Evolutionary conservation across 2,113 vertebrate species (phyloP), one percentile per base, ranked within the genome.

Genomic region (Sula dactylatra): DNA sequence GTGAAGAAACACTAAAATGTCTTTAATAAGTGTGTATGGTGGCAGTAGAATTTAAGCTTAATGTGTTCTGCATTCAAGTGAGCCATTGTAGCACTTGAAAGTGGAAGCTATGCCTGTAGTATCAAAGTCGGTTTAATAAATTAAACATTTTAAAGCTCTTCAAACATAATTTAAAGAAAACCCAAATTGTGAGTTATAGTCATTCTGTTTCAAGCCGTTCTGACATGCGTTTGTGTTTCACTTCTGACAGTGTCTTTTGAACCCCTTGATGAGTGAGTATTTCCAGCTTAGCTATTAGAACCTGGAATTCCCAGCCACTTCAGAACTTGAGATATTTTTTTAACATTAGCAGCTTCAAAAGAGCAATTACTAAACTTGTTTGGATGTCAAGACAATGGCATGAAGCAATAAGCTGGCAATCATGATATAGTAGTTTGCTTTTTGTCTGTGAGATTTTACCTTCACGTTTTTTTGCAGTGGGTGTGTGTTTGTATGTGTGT

Each of bases 191-290:
- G 50, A 72, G 58, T 85, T 94, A 45, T 1, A 97, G 93, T 87
- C 16, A 40, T 95, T 82, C 87, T 96, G 70, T 95, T 97, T 96
- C 89, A 95, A 93, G 96, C 94, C 7, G 2, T 91, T 91, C 70
- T 93, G 86, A 89, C 86, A 61, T 89, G 86, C 11, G 29, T 89
- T 94, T 95, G 42, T 87, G 78, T 96, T 94, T 94, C 62, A 94
- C 47, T 94, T 94, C 88, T 93, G 87, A 82, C 89, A 90, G 61
- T 85, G 78, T 89, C 93, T 95, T 95, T 97, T 97, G 97, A 97
- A 96, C 84, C 70, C 81, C 73, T 93, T 91, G 81, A 95, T 95
- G 81, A 95, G 56, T 65, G 86, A 92, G 32, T 97, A 73, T 93
- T 94, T 96, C 27, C 73, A 95, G 58, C 0, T 0, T 65, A 95